These are phyloP conservation scores for Leptopilina syphax DNA, from an alignment of 2,888 invertebrate species.

Conservation along the genomic window DNA sequence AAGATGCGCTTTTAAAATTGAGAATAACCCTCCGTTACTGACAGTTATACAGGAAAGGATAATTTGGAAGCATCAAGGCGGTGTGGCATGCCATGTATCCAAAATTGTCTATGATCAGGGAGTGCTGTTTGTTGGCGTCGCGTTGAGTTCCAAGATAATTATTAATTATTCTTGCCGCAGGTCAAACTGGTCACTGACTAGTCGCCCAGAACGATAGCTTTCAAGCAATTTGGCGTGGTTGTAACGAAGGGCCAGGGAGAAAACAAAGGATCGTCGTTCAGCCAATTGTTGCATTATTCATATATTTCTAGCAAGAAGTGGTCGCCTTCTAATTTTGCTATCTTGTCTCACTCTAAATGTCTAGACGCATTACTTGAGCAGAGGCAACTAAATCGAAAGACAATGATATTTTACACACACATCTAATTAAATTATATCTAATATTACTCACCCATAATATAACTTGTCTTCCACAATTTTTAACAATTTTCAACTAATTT, in stretches of 20 bases:
- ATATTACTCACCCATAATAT: too few species aligned
- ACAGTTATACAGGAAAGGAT: slow-evolving; percentile 42
- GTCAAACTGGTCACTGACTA: slow-evolving; percentile 57
- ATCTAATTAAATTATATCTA: not conserved
- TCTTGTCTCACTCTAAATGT: slow-evolving; percentile 41
- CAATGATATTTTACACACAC: not conserved
- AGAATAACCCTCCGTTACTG: slow-evolving; percentile 21
- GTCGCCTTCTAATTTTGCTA: slow-evolving; percentile 26
- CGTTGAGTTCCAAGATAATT: slow-evolving; percentile 46
- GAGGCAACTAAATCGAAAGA: not conserved
- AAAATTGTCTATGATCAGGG: slow-evolving; percentile 52
- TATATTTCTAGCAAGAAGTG: slow-evolving; percentile 65
- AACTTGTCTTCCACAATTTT: too few species aligned
- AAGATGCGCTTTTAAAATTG: slow-evolving; percentile 31
- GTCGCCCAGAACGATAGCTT: slow-evolving; percentile 55
- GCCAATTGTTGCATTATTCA: slow-evolving; percentile 70
- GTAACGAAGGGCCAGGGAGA: slow-evolving; percentile 67
- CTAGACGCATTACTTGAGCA: slow-evolving; percentile 1
- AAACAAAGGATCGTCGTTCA: slow-evolving; percentile 66
- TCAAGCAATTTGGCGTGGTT: slow-evolving; percentile 70
- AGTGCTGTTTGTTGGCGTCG: slow-evolving; percentile 37
- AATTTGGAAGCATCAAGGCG: slow-evolving; percentile 41
- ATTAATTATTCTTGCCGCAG: slow-evolving; percentile 53
- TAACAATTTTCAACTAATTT: too few species aligned
- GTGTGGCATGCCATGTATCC: slow-evolving; percentile 43